Evolutionary conservation across 2,113 vertebrate species (phyloP).

Genomic region (Macroglossus sobrinus): DNA sequence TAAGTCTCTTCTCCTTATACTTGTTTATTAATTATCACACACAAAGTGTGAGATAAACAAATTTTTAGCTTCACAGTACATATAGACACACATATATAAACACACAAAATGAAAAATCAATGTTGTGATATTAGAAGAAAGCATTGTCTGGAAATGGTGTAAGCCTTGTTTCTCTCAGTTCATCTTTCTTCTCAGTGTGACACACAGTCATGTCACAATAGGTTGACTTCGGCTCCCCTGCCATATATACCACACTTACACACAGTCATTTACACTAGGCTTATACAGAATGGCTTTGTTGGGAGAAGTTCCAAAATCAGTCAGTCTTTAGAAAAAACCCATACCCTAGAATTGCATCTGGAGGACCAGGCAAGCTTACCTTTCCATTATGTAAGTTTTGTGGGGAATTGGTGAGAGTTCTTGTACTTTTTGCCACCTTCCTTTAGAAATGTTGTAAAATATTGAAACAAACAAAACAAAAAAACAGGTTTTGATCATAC

Average conservation of each 20-base stretch:
- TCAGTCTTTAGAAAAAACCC: neutral
- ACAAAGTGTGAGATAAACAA: neutral
- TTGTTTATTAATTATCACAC: neutral
- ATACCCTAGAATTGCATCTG: neutral
- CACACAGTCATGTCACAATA: too few species aligned
- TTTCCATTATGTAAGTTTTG: neutral
- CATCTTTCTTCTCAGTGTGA: neutral
- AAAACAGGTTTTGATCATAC: neutral
- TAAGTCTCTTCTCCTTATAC: neutral
- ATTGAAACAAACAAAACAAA: neutral
- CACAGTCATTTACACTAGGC: neutral
- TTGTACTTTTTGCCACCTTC: neutral
- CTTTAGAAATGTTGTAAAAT: neutral
- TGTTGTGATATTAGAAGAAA: neutral
- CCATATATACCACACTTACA: fast-evolving
- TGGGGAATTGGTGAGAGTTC: neutral
- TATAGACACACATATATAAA: neutral
- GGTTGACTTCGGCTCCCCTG: neutral
- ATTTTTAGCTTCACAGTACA: neutral
- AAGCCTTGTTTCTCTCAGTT: neutral
- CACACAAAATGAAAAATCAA: neutral
- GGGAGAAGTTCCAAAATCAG: neutral
- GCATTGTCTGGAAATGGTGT: neutral
- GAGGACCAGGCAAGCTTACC: neutral
- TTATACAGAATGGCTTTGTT: neutral